Base-by-base conservation (phyloP, 2,888 invertebrate genomes). In the Exocentrus adspersus region DNA sequence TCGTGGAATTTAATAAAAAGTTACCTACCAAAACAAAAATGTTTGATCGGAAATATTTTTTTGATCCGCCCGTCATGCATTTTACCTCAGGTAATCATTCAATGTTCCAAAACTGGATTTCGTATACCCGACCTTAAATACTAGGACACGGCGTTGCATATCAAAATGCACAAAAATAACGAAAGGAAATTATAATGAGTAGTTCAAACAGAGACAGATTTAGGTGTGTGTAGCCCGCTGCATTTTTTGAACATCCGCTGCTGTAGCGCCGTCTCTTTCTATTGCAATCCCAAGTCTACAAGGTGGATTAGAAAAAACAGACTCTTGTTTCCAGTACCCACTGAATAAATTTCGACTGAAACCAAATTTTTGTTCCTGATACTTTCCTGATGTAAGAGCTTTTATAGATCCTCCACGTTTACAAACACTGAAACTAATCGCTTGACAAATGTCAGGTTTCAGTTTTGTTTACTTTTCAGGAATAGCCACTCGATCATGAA, bases 121-220 rank as follows among this genome's bases (percentile, higher is more conserved):
- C 63, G 60, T 30, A 45, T n/a, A n/a, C 21, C 62, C 70, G 75
- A 75, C 75, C 75, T 75, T 70, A 71, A 72, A 70, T 71, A 72
- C 65, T 72, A 71, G 71, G 71, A 52, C 70, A 42, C 43, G 68
- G 62, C 65, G 64, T 69, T 72, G 72, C 72, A 66, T 69, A 74
- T 72, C 72, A 67, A 72, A 73, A 67, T 70, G 54, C 67, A 68
- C n/a, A n/a, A n/a, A n/a, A 70, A 71, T 62, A 60, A 71, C 56
- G 53, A 58, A 42, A 59, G 58, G 59, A 58, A 69, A 68, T 67
- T 69, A n/a, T n/a, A 70, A 71, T 62, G 71, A 68, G 67, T 71
- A 71, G 70, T 65, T 67, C 61, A 62, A 64, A 56, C 56, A 53
- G 57, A 60, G 64, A 64, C 48, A 60, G 60, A 64, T 64, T 64